A percentile compares a stretch with the other conserved stretches of the same genome.
Evolutionary conservation across 2,797 vertebrate genomes (phyloP).

Genomic region (Fistularia tabacaria): DNA sequence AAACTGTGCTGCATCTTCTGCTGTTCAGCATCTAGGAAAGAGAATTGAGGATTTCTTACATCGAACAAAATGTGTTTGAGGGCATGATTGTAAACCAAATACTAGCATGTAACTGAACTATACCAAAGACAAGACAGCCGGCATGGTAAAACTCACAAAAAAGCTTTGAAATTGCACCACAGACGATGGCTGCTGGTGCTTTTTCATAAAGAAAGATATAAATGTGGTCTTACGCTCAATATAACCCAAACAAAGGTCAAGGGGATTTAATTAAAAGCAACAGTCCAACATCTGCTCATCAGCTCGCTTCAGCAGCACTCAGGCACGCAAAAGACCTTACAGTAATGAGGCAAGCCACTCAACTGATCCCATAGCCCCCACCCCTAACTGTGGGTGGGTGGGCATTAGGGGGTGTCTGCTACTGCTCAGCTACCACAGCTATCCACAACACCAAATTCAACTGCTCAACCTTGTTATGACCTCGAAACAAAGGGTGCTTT

Average conservation of each 20-base stretch:
- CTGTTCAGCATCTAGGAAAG: constrained; percentile 29
- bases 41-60: neutral
- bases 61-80: too few relatives aligned
- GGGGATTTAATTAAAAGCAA: constrained; percentile 81
- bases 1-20: neutral
- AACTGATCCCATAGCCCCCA: constrained; percentile 39
- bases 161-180: too few relatives aligned
- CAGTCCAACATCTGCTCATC: constrained; percentile 80
- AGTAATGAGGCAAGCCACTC: constrained; percentile 70
- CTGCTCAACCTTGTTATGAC: constrained; percentile 17
- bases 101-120: too few relatives aligned
- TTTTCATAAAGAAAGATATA: constrained; percentile 18
- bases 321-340: constrained; percentile 61
- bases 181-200: too few relatives aligned
- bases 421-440: constrained; percentile 25
- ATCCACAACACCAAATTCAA: constrained; percentile 36
- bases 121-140: too few relatives aligned
- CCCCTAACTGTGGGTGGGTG: constrained; percentile 2
- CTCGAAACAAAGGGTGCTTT: too few relatives aligned
- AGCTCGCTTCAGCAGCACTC: constrained; percentile 67
- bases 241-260: constrained; percentile 76
- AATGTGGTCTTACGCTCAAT: constrained; percentile 65
- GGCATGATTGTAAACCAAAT: too few relatives aligned
- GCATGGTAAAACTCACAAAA: too few relatives aligned
- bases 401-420: constrained; percentile 6